A percentile compares a stretch with the other conserved stretches of the same genome.
phyloP scores from a whole-genome alignment of 2,113 vertebrate species.

The Burhinus oedicnemus region DNA sequence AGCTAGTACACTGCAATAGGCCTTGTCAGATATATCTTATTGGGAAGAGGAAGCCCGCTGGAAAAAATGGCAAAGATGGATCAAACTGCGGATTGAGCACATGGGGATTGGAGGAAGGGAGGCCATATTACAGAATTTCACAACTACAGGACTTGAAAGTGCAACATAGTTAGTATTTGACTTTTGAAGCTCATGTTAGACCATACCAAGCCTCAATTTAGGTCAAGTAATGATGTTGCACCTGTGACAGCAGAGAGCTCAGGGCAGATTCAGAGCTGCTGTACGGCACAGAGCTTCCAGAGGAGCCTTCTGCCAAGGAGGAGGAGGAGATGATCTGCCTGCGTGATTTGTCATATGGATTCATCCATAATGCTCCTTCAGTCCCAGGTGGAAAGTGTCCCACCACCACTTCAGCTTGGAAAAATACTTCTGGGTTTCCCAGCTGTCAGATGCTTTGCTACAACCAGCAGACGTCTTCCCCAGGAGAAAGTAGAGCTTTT shows the following conservation, averaged over 20 bases:
- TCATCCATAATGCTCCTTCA: neutral
- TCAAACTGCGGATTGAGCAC: neutral
- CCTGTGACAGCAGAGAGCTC: neutral
- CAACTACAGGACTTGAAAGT: neutral
- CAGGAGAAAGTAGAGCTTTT: neutral
- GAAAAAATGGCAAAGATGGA: neutral
- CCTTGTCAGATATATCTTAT: neutral
- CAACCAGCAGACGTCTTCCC: neutral
- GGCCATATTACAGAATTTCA: neutral
- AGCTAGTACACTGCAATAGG: neutral
- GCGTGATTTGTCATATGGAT: neutral
- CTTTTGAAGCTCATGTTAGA: neutral
- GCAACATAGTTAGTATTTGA: neutral
- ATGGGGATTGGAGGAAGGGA: neutral
- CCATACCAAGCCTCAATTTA: neutral
- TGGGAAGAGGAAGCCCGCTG: neutral
- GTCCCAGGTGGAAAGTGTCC: neutral
- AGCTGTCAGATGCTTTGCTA: neutral
- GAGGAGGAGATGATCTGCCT: neutral
- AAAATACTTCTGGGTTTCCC: neutral
- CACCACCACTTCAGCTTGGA: neutral
- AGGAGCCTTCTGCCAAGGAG: slow-evolving; percentile 1
- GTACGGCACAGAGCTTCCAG: neutral
- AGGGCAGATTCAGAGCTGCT: neutral
- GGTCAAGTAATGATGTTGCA: neutral